phyloP scores from a whole-genome alignment of 2,797 vertebrate genomes.

The Rhabdomys pumilio region DNA sequence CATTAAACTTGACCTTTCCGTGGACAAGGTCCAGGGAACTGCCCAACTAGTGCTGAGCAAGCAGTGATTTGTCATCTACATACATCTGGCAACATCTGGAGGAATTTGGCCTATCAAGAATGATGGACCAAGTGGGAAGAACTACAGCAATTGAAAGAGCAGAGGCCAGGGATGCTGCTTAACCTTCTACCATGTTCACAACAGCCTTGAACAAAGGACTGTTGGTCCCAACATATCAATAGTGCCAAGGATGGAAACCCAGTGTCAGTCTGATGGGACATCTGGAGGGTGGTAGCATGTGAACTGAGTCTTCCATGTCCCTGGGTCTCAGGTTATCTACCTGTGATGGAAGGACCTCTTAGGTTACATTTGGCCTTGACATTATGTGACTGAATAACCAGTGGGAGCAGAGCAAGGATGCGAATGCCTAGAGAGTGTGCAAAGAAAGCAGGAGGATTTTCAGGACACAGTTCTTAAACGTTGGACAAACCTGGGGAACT shows the following conservation, averaged over 20 bases:
- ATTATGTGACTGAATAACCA: background rate
- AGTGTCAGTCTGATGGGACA: background rate
- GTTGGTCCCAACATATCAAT: background rate
- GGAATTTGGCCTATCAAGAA: background rate
- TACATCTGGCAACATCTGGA: background rate
- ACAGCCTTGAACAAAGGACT: background rate
- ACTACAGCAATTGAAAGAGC: background rate
- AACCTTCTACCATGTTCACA: background rate
- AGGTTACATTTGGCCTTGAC: background rate
- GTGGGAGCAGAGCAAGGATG: background rate
- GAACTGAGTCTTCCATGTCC: conserved; percentile 22
- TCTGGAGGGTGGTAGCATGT: background rate
- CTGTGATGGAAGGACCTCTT: background rate
- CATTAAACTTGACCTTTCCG: background rate
- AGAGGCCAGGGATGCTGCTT: background rate
- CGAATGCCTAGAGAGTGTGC: background rate
- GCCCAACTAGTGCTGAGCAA: background rate
- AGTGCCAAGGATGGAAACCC: background rate
- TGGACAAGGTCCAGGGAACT: background rate
- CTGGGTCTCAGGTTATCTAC: background rate
- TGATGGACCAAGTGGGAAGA: background rate
- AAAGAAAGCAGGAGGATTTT: background rate
- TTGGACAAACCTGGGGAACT: background rate
- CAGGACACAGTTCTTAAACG: background rate
- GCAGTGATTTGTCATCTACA: background rate